These are phyloP conservation scores for Corbicula japonica DNA, from an alignment of 2,888 invertebrate genomes.

Conservation along the genomic window DNA sequence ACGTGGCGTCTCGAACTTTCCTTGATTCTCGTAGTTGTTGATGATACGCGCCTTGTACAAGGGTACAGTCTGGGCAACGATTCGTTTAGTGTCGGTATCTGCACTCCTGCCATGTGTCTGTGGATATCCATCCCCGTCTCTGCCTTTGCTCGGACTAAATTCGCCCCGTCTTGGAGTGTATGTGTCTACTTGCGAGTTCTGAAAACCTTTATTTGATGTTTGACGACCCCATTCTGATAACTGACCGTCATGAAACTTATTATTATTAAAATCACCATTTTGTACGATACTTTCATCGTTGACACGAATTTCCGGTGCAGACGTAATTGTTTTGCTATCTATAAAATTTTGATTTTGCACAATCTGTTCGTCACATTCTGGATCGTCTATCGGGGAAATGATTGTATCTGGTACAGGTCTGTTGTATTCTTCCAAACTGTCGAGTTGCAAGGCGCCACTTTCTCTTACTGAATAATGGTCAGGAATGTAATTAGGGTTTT, in stretches of 20 bases:
- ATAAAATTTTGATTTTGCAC: not conserved
- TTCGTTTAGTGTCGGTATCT: slow-evolving; percentile 46
- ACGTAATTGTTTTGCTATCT: no score
- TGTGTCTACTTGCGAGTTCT: no score
- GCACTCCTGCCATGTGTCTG: slow-evolving; percentile 13
- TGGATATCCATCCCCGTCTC: slow-evolving; percentile 65
- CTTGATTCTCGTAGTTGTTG: slow-evolving; percentile 80
- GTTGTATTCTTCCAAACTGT: slow-evolving; percentile 39
- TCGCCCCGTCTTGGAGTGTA: no score
- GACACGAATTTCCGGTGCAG: slow-evolving; percentile 23
- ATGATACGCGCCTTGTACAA: slow-evolving; percentile 74
- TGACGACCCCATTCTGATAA: no score
- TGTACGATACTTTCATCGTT: slow-evolving; percentile 10
- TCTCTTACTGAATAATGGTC: slow-evolving; percentile 5
- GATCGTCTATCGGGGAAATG: slow-evolving; percentile 65
- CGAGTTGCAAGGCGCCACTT: slow-evolving; percentile 23
- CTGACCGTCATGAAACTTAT: no score
- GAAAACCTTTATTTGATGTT: no score
- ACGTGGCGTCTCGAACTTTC: slow-evolving; percentile 71
- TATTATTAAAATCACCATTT: slow-evolving; percentile 71
- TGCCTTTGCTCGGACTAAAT: slow-evolving; percentile 1
- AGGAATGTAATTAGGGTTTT: no score
- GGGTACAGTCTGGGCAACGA: slow-evolving; percentile 68
- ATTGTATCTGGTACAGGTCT: slow-evolving; percentile 43
- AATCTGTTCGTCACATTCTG: slow-evolving; percentile 39